phyloP scores from a whole-genome alignment of 2,113 vertebrate species.

The Bagarius yarrelli region DNA sequence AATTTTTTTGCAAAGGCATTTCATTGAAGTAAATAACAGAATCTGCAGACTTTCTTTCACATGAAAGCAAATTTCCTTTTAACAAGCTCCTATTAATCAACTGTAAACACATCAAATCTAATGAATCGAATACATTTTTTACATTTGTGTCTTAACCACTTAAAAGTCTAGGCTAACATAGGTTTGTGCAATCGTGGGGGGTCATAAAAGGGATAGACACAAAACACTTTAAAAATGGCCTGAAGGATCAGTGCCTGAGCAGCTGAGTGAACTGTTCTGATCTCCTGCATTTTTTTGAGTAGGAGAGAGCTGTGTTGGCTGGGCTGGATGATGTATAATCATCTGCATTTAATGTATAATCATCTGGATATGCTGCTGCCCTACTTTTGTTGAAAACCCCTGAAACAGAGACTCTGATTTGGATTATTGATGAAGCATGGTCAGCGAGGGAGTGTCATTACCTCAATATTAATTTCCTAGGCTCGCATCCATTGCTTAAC shows the following conservation, averaged over 20 bases:
- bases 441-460: slow-evolving; percentile 17
- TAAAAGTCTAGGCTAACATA: background rate
- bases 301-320: slow-evolving; percentile 6
- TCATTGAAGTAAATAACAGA: background rate
- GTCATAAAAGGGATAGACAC: background rate
- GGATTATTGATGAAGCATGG: slow-evolving; percentile 46
- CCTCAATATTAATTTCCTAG: slow-evolving; percentile 13
- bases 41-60: too few species aligned
- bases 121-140: background rate
- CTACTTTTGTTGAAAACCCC: slow-evolving; percentile 1
- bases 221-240: background rate
- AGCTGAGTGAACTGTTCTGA: slow-evolving; percentile 14
- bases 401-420: slow-evolving; percentile 34
- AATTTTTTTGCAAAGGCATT: background rate
- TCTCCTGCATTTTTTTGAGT: slow-evolving; percentile 1
- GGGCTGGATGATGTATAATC: slow-evolving; percentile 1
- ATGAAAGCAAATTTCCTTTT: background rate
- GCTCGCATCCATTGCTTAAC: slow-evolving; percentile 1
- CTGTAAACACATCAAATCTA: background rate
- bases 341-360: background rate
- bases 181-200: background rate
- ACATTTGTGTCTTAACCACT: background rate
- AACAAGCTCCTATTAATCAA: background rate
- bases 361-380: slow-evolving; percentile 12
- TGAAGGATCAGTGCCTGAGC: background rate